phyloP scores from a whole-genome alignment of 2,888 invertebrate genomes.

The Epirrita christyi region DNA sequence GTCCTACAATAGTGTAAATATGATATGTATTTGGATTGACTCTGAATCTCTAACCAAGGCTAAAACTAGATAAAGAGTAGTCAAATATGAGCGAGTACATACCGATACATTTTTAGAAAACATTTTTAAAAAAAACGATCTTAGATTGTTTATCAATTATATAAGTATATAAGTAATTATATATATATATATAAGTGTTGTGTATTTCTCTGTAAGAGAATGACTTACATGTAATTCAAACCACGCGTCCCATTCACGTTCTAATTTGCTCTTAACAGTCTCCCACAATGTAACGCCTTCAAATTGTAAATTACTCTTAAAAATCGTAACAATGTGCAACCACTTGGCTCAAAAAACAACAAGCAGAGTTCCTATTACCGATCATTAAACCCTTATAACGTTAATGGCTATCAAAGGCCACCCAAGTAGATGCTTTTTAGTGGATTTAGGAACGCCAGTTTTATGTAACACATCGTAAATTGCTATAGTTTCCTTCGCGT shows the following conservation, averaged over 20 bases:
- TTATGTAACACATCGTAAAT: slow-evolving; percentile 77
- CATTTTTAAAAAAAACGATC: too few species aligned
- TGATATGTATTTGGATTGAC: too few species aligned
- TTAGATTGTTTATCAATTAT: too few species aligned
- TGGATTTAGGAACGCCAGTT: slow-evolving; percentile 66
- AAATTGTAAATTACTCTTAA: slow-evolving; percentile 36
- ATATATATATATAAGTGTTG: too few species aligned
- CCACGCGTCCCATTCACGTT: slow-evolving; percentile 5
- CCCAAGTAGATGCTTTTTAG: slow-evolving; percentile 68
- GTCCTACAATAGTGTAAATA: too few species aligned
- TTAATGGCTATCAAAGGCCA: slow-evolving; percentile 75
- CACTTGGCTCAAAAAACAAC: slow-evolving; percentile 55
- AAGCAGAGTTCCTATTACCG: slow-evolving; percentile 64
- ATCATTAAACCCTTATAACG: slow-evolving; percentile 75
- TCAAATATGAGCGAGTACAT: too few species aligned
- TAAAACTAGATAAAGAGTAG: too few species aligned
- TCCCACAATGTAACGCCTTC: slow-evolving; percentile 33
- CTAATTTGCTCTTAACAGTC: slow-evolving; percentile 15
- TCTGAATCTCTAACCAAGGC: too few species aligned
- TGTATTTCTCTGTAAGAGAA: too few species aligned
- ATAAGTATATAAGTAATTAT: too few species aligned
- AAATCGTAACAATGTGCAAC: slow-evolving; percentile 40
- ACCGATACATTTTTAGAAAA: too few species aligned
- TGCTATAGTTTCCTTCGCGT: slow-evolving; percentile 66
- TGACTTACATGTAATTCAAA: slow-evolving; percentile 7